These are phyloP conservation scores for Galemys pyrenaicus DNA, from an alignment of 2,113 vertebrate species.

Conservation along the genomic window DNA sequence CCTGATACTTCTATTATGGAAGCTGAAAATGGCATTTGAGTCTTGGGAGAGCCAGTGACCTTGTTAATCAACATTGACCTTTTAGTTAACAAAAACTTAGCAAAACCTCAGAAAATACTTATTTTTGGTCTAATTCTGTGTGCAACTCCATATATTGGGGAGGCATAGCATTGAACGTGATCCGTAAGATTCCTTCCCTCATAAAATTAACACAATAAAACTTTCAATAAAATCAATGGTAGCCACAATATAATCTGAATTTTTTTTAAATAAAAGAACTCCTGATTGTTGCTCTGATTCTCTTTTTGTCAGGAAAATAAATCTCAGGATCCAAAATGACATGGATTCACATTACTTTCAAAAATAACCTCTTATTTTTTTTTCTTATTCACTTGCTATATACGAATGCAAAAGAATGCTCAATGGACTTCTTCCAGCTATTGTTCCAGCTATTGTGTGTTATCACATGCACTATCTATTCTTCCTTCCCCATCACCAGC, in stretches of 20 bases:
- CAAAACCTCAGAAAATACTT: conserved; percentile 1
- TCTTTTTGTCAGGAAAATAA: conserved; percentile 18
- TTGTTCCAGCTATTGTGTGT: not conserved
- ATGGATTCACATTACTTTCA: not conserved
- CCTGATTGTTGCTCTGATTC: not conserved
- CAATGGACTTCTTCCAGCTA: not conserved
- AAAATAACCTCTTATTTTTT: not conserved
- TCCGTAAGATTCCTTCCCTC: not conserved
- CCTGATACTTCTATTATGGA: not conserved
- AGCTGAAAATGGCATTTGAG: not conserved
- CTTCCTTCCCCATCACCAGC: not conserved
- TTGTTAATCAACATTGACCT: not conserved
- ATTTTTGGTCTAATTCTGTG: not conserved
- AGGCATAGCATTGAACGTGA: not conserved
- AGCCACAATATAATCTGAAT: conserved; percentile 14
- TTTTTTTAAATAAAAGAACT: not conserved
- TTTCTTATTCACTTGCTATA: not conserved
- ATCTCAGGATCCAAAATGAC: not conserved
- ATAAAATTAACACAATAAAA: conserved; percentile 1
- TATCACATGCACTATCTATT: not conserved
- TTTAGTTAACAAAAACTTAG: not conserved
- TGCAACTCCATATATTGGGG: not conserved
- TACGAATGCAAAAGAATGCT: not conserved
- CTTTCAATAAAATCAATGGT: not conserved
- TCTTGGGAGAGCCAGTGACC: not conserved